These are phyloP conservation scores for Ormyrus nitidulus DNA, from an alignment of 2,888 invertebrate species.

Conservation along the genomic window DNA sequence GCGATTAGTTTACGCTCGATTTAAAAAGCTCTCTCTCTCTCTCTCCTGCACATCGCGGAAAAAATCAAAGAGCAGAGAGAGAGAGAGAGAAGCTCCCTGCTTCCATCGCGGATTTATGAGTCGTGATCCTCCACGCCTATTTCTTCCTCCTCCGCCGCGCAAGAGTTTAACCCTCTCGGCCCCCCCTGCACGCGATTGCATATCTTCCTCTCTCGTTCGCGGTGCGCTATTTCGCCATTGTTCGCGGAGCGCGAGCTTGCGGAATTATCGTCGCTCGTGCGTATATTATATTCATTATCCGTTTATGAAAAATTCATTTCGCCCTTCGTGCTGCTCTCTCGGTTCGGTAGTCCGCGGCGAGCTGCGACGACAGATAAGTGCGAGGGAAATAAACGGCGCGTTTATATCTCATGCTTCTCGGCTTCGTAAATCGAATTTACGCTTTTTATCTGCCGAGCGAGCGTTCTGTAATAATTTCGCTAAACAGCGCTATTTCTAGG, in stretches of 20 bases:
- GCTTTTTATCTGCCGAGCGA: too few species aligned
- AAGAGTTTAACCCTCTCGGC: slow-evolving; percentile 26
- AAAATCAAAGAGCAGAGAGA: background rate
- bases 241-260: background rate
- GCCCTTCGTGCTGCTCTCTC: too few species aligned
- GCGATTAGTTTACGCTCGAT: slow-evolving; percentile 51
- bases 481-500: too few species aligned
- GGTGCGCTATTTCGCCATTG: slow-evolving; percentile 20
- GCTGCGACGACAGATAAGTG: too few species aligned
- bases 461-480: too few species aligned
- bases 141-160: slow-evolving; percentile 22
- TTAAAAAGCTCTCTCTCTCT: slow-evolving; percentile 32
- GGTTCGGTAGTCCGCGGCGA: too few species aligned
- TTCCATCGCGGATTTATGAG: slow-evolving; percentile 54
- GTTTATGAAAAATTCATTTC: slow-evolving; percentile 42
- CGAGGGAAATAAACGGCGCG: too few species aligned
- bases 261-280: slow-evolving; percentile 40
- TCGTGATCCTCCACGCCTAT: slow-evolving; percentile 55
- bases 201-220: background rate
- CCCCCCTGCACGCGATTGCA: slow-evolving; percentile 11
- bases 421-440: too few species aligned
- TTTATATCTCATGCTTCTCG: too few species aligned
- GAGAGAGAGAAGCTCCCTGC: slow-evolving; percentile 4
- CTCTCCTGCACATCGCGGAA: background rate
- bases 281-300: slow-evolving; percentile 19